Conservation (phyloP, 2,888 invertebrate species). For the Busseola fusca region DNA sequence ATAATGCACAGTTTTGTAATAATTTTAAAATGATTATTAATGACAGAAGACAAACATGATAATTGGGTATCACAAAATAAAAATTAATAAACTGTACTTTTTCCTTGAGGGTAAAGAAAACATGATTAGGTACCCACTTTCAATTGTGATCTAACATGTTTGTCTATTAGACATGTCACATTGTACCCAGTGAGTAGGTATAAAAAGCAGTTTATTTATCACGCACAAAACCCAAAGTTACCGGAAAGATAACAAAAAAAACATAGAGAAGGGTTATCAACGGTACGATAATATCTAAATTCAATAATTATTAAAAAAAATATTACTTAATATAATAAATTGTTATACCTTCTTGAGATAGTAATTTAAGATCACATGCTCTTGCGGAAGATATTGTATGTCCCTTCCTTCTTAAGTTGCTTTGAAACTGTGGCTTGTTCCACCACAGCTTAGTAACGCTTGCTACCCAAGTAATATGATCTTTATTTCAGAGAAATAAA, state of each 20-base stretch:
- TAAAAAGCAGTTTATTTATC: not conserved
- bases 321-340: not conserved
- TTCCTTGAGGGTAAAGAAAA: not conserved
- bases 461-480: constrained; percentile 36
- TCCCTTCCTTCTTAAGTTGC: not conserved
- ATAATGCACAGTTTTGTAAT: constrained; percentile 23
- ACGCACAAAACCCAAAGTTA: not conserved
- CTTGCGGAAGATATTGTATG: constrained; percentile 1
- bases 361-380: constrained; percentile 1
- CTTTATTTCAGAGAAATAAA: constrained; percentile 42
- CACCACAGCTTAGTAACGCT: constrained; percentile 12
- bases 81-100: not conserved
- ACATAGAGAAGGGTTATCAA: not conserved
- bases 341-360: not conserved
- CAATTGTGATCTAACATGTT: not conserved
- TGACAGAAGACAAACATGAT: constrained; percentile 1
- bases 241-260: constrained; percentile 6
- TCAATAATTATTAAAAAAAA: not conserved
- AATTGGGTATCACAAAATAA: no score
- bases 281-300: not conserved
- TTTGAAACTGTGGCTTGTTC: not conserved
- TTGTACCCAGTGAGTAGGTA: not conserved
- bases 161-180: constrained; percentile 7
- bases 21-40: not conserved
- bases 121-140: not conserved